phyloP scores from a whole-genome alignment of 2,113 vertebrate species.

The Herpailurus yagouaroundi region DNA sequence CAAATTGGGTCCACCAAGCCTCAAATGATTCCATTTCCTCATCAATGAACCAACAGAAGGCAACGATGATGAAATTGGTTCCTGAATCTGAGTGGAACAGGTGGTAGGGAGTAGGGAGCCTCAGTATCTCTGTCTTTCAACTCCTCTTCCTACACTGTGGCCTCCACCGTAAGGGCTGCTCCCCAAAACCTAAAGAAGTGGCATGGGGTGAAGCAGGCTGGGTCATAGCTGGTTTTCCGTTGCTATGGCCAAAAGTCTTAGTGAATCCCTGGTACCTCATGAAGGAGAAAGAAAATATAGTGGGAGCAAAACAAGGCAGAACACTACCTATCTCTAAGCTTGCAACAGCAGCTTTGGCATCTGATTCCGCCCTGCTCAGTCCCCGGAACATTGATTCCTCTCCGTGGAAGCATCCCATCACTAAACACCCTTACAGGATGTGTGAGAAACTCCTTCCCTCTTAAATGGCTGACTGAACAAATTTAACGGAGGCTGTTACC shows the following conservation, averaged over 20 bases:
- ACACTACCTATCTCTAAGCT: background rate
- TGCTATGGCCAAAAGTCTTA: background rate
- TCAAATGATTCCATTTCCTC: background rate
- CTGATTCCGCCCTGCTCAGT: background rate
- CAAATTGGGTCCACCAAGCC: background rate
- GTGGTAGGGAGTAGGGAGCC: background rate
- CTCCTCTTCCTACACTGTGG: background rate
- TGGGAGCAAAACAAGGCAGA: background rate
- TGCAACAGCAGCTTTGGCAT: background rate
- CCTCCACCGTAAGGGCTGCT: background rate
- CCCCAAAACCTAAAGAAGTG: background rate
- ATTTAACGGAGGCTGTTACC: slow-evolving; percentile 87
- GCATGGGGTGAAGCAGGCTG: background rate
- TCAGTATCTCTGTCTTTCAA: background rate
- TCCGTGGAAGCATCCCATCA: background rate
- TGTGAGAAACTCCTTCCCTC: slow-evolving; percentile 86
- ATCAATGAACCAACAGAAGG: background rate
- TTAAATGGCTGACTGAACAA: slow-evolving; percentile 88
- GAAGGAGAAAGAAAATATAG: background rate
- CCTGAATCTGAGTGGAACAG: background rate
- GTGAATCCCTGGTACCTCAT: background rate
- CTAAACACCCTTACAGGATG: slow-evolving; percentile 66
- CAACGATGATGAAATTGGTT: background rate
- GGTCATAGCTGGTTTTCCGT: background rate
- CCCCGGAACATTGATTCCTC: background rate